Evolutionary conservation across 1,140 invertebrate genomes (phyloP), one percentile per base, ranked within the genome.

Genomic region (Drosophila kepulauana): DNA sequence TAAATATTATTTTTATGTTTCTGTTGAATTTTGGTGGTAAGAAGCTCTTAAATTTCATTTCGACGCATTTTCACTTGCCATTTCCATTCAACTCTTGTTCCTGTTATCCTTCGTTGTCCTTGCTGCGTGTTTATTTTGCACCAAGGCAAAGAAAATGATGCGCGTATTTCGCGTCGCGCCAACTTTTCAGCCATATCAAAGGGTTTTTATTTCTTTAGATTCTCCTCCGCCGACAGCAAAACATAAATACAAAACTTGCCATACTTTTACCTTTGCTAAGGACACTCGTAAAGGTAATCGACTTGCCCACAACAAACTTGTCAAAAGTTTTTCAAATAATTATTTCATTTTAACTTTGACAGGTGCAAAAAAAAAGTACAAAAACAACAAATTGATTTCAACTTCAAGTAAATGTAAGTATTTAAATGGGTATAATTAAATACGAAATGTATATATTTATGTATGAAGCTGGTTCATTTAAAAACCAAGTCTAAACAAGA

Each of bases 1-100:
- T 62, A 81, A 82, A 86, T 79, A 82, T 81, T 75, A 72, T 73
- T 67, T 71, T 66, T 20, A 30, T 66, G 45, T 41, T 61, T 51
- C 59, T 43, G 28, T 13, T 28, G 10, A 49, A 59, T 45, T 74
- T 48, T 68, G 5, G 41, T 15, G 41, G 33, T 57, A 33, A 35
- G 38, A 11, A 57, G 10, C n/a, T 58, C 15, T 48, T 41, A 49
- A 67, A 67, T 71, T 56, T 61, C 28, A 59, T 38, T 71, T 46
- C 57, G 52, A 16, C 33, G 48, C 54, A 41, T 49, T 13, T 54
- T 15, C 58, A 20, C 43, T 54, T 66, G 54, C 20, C 43, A 49
- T 64, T 59, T 49, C 7, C 13, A 25, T 35, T 16, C 10, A 7
- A 3, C 2, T 8, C 15, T 63, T 35, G 10, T 45, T 45, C 16